phyloP scores from a whole-genome alignment of 2,888 invertebrate species.

The Eristalinus aeneus region DNA sequence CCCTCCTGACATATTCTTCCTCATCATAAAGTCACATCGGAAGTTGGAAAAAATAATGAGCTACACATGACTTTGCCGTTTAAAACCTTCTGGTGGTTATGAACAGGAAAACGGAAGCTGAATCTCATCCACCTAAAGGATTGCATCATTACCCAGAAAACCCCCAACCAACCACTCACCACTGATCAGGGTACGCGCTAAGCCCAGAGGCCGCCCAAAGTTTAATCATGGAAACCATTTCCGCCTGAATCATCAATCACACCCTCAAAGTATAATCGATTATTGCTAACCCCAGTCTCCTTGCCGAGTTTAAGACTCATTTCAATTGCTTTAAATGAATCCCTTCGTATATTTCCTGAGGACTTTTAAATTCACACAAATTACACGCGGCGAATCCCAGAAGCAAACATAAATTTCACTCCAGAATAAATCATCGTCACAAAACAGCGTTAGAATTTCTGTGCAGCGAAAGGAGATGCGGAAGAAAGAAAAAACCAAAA shows the following conservation, averaged over 20 bases:
- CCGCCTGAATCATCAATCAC: conserved; percentile 10
- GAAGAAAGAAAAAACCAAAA: neutral
- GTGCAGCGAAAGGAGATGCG: neutral
- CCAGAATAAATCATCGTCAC: conserved; percentile 54
- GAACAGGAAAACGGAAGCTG: neutral
- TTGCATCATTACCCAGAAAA: neutral
- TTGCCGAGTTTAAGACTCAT: conserved; percentile 5
- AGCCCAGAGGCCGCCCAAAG: neutral
- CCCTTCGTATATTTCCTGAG: conserved; percentile 21
- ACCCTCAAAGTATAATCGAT: conserved; percentile 17
- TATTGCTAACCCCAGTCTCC: conserved; percentile 3
- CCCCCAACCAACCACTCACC: neutral
- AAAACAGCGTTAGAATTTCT: conserved; percentile 30
- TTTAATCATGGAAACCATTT: neutral
- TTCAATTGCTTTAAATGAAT: conserved; percentile 22
- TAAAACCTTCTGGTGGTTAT: neutral
- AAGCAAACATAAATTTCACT: conserved; percentile 51
- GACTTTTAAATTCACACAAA: conserved; percentile 51
- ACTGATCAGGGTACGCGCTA: neutral
- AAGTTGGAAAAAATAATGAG: neutral
- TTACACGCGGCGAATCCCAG: conserved; percentile 15
- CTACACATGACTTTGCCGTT: neutral
- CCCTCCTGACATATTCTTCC: neutral
- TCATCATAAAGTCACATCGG: neutral
- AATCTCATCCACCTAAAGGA: neutral